phyloP scores from a whole-genome alignment of 2,888 invertebrate species.

The Ernsta delagoae region DNA sequence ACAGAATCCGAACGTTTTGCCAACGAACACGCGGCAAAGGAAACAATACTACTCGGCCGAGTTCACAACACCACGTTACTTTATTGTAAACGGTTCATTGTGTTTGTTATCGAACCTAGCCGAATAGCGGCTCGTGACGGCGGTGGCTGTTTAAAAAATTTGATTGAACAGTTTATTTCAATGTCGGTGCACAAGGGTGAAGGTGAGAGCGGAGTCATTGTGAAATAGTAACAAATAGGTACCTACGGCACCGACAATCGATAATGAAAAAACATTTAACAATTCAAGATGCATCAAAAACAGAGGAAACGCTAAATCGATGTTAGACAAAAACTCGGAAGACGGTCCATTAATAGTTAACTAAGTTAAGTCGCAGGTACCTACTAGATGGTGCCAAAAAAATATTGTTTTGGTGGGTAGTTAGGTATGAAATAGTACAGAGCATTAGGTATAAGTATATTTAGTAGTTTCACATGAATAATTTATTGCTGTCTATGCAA shows the following conservation, averaged over 20 bases:
- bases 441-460: no score
- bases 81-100: slow-evolving; percentile 46
- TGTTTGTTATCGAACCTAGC: slow-evolving; percentile 42
- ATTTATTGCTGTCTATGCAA: no score
- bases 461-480: no score
- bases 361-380: no score
- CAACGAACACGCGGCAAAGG: slow-evolving; percentile 51
- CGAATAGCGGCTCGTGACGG: slow-evolving; percentile 45
- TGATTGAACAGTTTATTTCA: slow-evolving; percentile 50
- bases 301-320: slow-evolving; percentile 27
- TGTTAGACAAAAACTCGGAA: slow-evolving; percentile 31
- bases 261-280: slow-evolving; percentile 33
- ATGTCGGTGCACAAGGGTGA: slow-evolving; percentile 57
- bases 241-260: slow-evolving; percentile 23
- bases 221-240: slow-evolving; percentile 21
- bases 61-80: slow-evolving; percentile 52
- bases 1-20: slow-evolving; percentile 68
- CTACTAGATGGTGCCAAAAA: no score
- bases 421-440: no score
- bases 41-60: slow-evolving; percentile 66
- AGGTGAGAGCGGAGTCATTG: slow-evolving; percentile 49
- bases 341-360: slow-evolving; percentile 1
- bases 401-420: background rate
- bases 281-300: slow-evolving; percentile 32
- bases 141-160: slow-evolving; percentile 45